Evolutionary conservation across 2,888 invertebrate genomes (phyloP), one percentile per base, ranked within the genome.

Genomic region (Gisinianus flammeolus): DNA sequence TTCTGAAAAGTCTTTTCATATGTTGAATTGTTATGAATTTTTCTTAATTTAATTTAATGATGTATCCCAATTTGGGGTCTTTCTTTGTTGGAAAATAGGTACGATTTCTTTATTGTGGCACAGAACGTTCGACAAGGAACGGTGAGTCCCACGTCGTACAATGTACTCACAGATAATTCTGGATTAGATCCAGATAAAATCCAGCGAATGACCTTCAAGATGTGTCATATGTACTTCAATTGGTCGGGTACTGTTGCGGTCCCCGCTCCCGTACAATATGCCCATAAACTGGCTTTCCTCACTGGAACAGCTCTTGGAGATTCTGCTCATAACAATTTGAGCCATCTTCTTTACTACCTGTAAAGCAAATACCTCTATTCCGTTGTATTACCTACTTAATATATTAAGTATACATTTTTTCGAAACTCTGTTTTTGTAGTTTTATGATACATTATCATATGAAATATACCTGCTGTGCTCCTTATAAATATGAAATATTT

Each of bases 191-290:
- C 94, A 0, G 94, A 96, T 82, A 90, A 90, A 74, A 87, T 96
- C 28, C 97, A 98, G 87, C 88, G 92, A 19, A 86, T 98, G 10
- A 92, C 96, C 0, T 97, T 94, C 87, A 97, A 96, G 86, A 87
- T 97, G 86, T 89, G 89, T 0, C 97, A 97, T 85, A 88, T 97
- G 88, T 98, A 98, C 86, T 98, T 91, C 87, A 98, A 98, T 87
- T 97, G 94, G 92, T 92, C 93, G 56, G 88, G 88, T 52, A 83
- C 85, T 31, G 81, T 89, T 66, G 86, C 89, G 16, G 89, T 90
- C 1, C 89, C 89, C 54, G 89, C 89, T 0, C 89, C 89, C 1
- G 89, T 89, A 83, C 89, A 89, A 85, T 90, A 89, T 85, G 89
- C 89, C 1, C 89, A 90, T 85, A 89, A 89, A 28, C 83, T 89